Conservation (phyloP, 2,113 vertebrate genomes). For the Colistium nudipinnis region DNA sequence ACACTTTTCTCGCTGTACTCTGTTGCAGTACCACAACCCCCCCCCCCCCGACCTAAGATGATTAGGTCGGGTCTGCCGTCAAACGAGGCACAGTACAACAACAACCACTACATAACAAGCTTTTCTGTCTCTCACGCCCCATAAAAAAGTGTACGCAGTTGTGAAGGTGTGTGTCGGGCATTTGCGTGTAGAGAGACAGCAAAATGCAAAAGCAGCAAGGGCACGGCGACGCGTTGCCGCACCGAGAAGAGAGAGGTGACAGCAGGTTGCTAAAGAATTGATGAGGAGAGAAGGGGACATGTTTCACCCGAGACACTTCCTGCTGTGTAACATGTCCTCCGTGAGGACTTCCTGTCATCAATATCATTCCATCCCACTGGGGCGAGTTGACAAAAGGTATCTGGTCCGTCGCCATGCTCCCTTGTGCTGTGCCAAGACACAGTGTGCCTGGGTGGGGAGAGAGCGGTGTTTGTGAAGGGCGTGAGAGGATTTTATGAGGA, state of each 20-base stretch:
- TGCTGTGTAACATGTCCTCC: slow-evolving; percentile 74
- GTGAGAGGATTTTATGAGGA: slow-evolving; percentile 44
- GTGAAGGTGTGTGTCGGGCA: neutral
- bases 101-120: no score
- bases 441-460: slow-evolving; percentile 20
- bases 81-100: no score
- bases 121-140: slow-evolving; percentile 23
- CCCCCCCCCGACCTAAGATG: no score
- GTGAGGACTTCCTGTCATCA: slow-evolving; percentile 80
- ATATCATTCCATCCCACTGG: slow-evolving; percentile 77
- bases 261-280: slow-evolving; percentile 79
- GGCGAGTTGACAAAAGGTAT: slow-evolving; percentile 68
- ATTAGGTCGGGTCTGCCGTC: no score
- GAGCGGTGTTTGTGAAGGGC: slow-evolving; percentile 45
- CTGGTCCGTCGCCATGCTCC: slow-evolving; percentile 39
- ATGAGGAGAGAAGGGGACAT: slow-evolving; percentile 76
- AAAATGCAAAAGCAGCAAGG: slow-evolving; percentile 13
- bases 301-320: slow-evolving; percentile 75
- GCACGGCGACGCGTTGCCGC: slow-evolving; percentile 36
- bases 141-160: slow-evolving; percentile 7
- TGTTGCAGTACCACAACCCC: neutral
- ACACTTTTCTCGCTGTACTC: neutral
- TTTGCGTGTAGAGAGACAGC: slow-evolving; percentile 5
- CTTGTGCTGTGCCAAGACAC: slow-evolving; percentile 29
- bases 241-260: slow-evolving; percentile 60